These are phyloP conservation scores for Coreius guichenoti DNA, from an alignment of 2,797 vertebrate species.

Conservation along the genomic window DNA sequence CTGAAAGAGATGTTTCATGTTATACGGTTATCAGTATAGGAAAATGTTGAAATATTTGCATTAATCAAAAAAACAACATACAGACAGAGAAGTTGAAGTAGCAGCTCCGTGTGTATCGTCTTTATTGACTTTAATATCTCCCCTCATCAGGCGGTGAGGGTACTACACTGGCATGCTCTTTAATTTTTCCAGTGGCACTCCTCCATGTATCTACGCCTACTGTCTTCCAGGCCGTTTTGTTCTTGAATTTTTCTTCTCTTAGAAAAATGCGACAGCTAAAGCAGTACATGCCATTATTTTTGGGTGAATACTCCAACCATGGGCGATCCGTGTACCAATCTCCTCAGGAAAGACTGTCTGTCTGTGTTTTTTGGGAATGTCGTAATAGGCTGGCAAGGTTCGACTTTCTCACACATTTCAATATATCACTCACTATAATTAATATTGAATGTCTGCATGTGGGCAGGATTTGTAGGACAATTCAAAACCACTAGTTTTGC, in stretches of 20 bases:
- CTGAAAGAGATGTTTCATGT: too few species aligned
- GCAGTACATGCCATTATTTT: slow-evolving; percentile 23
- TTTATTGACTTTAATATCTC: too few species aligned
- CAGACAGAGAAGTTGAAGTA: too few species aligned
- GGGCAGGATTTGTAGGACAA: slow-evolving; percentile 42
- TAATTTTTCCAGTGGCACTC: neutral
- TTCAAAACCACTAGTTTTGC: slow-evolving; percentile 10
- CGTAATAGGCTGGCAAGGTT: slow-evolving; percentile 35
- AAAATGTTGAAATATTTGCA: too few species aligned
- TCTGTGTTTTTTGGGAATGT: slow-evolving; percentile 37
- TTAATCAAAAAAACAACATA: too few species aligned
- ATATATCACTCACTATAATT: slow-evolving; percentile 21
- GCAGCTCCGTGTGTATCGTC: too few species aligned
- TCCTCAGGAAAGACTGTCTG: neutral
- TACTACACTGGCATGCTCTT: neutral
- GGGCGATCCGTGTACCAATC: neutral
- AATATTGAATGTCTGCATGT: slow-evolving; percentile 28
- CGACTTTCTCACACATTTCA: slow-evolving; percentile 40
- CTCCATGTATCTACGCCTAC: neutral
- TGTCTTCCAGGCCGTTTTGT: neutral
- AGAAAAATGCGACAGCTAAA: slow-evolving; percentile 36
- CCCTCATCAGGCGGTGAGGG: too few species aligned
- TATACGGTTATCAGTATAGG: too few species aligned
- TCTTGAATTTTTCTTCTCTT: slow-evolving; percentile 20
- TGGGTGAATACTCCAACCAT: slow-evolving; percentile 47